Base-by-base conservation (phyloP, 1,140 invertebrate genomes). In the Calosoma granatense region DNA sequence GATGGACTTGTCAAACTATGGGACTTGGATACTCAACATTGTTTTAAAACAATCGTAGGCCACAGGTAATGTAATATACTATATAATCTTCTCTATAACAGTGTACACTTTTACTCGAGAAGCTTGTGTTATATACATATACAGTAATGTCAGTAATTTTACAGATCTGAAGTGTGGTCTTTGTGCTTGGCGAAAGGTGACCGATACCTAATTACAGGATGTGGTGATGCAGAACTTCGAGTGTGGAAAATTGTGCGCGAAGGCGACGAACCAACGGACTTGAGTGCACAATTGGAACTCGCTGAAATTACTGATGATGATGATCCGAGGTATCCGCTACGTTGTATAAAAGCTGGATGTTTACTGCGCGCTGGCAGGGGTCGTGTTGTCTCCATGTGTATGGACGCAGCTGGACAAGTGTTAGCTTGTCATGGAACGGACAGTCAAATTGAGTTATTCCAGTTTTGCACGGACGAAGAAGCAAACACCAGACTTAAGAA, bases 1-100 rank as follows among this genome's bases (percentile, higher is more conserved):
- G 97, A 99, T 72, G 88, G 88, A 14, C 91, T 91, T 71, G 81
- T 99, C 0, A 98, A 98, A 70, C 95, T 99, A 70, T 99, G 96
- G 96, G 92, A 98, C 76, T 73, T 98, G 55, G 85, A 90, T 60
- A 96, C 89, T 20, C 87, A 95, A 65, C 90, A 94, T 67, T 98
- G 96, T 72, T 98, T 98, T 65, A 90, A 92, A 71, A 99, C 97
- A 6, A 74, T 99, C 17, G 81, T 85, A 47, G 86, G 85, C 55
- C 86, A 90, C 74, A 90, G 74, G 85, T 85, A 71, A 66, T 53
- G 51, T 67, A 53, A 56, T 41, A 0, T 23, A 19, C 6, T 51
- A n/a, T 36, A 36, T 36, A 36, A 9, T 36, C 55, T 54, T 23
- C 55, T 53, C 41, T n/a, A n/a, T n/a, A n/a, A n/a, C n/a, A n/a